phyloP scores from a whole-genome alignment of 2,888 invertebrate genomes.

The Aleiodes leptofemur region DNA sequence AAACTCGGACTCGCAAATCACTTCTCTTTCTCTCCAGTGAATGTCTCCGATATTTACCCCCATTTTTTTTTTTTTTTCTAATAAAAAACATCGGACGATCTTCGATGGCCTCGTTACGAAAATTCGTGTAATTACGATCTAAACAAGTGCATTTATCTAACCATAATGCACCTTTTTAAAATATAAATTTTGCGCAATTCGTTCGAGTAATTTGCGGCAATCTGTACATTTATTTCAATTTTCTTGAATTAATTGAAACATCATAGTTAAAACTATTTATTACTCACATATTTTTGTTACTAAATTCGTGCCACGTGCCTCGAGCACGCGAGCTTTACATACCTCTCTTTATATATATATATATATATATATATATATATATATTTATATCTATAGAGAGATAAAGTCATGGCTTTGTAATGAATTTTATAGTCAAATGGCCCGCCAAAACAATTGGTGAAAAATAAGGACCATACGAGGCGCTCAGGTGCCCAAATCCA shows the following conservation, averaged over 20 bases:
- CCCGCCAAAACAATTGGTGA: too few relatives aligned
- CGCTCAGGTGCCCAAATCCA: too few relatives aligned
- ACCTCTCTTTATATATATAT: slow-evolving; percentile 16
- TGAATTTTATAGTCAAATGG: too few relatives aligned
- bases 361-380: too few relatives aligned
- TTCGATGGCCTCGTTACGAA: slow-evolving; percentile 30
- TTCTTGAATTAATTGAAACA: slow-evolving; percentile 15
- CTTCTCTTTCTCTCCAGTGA: slow-evolving; percentile 2
- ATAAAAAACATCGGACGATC: background rate
- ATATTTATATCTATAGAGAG: background rate
- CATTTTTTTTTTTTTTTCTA: background rate
- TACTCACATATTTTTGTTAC: background rate
- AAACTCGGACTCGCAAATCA: slow-evolving; percentile 24
- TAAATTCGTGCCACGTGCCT: slow-evolving; percentile 34
- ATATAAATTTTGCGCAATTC: background rate
- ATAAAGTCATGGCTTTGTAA: slow-evolving; percentile 47
- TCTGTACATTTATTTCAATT: too few relatives aligned
- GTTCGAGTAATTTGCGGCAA: too few relatives aligned
- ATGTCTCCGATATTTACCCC: slow-evolving; percentile 2
- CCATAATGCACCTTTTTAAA: too few relatives aligned
- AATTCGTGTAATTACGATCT: slow-evolving; percentile 1
- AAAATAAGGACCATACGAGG: too few relatives aligned
- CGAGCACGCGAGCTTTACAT: slow-evolving; percentile 31
- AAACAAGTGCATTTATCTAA: too few relatives aligned
- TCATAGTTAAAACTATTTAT: slow-evolving; percentile 3